phyloP scores from a whole-genome alignment of 2,113 vertebrate species.

The Nyctibius bracteatus region DNA sequence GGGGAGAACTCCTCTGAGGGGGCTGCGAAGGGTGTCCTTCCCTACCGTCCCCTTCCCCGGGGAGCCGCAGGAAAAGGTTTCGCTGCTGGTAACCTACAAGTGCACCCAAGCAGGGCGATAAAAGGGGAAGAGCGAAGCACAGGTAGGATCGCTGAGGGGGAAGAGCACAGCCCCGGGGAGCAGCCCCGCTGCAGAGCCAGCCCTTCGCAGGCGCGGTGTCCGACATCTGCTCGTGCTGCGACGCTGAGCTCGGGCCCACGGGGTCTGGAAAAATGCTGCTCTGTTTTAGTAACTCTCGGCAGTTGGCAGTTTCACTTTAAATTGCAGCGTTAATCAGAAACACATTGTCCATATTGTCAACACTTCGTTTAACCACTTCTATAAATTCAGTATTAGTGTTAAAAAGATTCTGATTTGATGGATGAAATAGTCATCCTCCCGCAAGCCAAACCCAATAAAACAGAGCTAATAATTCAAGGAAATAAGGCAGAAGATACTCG shows the following conservation, averaged over 20 bases:
- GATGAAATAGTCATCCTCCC: conserved; percentile 70
- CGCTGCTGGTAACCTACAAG: background rate
- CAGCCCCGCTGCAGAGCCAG: background rate
- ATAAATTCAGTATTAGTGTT: conserved; percentile 76
- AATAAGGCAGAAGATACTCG: conserved; percentile 57
- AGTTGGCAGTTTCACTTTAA: conserved; percentile 67
- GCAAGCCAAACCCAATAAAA: conserved; percentile 75
- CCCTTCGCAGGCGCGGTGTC: background rate
- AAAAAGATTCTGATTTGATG: conserved; percentile 71
- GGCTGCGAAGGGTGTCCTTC: background rate
- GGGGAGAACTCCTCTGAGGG: background rate
- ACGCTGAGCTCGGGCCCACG: background rate
- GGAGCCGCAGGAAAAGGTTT: background rate
- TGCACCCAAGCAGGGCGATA: background rate
- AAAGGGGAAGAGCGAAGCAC: background rate
- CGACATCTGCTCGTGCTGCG: conserved; percentile 59
- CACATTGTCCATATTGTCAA: conserved; percentile 79
- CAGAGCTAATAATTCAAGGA: conserved; percentile 59
- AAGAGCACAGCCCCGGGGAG: background rate
- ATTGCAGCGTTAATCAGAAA: conserved; percentile 79
- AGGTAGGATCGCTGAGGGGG: accelerated
- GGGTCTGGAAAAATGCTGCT: conserved; percentile 58
- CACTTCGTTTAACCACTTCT: conserved; percentile 80
- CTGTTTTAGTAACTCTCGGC: conserved; percentile 49
- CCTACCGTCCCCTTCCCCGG: background rate